phyloP scores from a whole-genome alignment of 2,797 vertebrate species.

The Gallinago stenura region DNA sequence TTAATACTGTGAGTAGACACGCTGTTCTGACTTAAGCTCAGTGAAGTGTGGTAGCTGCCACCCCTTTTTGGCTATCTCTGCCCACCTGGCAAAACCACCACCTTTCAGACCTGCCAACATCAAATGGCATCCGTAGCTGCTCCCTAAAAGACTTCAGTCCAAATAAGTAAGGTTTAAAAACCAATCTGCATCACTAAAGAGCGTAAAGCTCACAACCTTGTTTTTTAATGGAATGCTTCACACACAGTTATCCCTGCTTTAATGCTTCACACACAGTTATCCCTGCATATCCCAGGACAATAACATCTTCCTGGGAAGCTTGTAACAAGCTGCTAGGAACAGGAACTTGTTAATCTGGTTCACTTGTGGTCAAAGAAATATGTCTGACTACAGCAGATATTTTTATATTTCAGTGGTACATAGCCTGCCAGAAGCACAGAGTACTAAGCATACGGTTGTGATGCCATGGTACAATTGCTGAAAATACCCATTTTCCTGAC shows the following conservation, averaged over 20 bases:
- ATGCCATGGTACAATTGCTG: not conserved
- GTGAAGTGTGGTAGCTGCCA: not conserved
- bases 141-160: not conserved
- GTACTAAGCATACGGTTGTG: not conserved
- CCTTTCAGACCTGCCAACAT: not conserved
- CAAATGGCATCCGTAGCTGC: not conserved
- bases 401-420: not conserved
- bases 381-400: not conserved
- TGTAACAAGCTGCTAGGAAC: not conserved
- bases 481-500: not conserved
- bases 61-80: not conserved
- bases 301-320: not conserved
- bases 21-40: not conserved
- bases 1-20: not conserved
- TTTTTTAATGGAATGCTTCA: not conserved
- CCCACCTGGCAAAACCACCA: not conserved
- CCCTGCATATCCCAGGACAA: not conserved
- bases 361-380: not conserved
- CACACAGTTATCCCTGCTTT: not conserved
- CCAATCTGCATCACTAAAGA: not conserved
- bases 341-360: slow-evolving; percentile 1
- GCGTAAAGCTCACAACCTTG: not conserved
- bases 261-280: not conserved
- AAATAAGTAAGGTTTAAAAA: not conserved
- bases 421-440: not conserved